Conservation (phyloP, 2,888 invertebrate species). For the Caenorhabditis sp. region DNA sequence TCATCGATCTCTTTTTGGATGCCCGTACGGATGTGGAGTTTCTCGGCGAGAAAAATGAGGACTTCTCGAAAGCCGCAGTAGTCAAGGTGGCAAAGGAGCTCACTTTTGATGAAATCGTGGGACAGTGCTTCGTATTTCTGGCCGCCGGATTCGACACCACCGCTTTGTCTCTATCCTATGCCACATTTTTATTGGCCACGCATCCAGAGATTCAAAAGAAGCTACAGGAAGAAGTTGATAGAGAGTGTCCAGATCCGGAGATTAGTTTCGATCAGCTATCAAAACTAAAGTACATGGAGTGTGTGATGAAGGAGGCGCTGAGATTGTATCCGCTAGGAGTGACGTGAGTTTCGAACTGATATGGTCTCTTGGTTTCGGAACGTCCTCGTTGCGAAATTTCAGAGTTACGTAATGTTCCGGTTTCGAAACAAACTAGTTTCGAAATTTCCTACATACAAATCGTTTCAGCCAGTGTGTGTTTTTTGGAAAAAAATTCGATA, state of each 20-base stretch:
- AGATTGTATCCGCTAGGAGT: conserved; percentile 69
- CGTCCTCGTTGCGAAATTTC: no score
- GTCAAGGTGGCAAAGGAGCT: conserved; percentile 21
- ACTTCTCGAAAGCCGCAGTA: conserved; percentile 16
- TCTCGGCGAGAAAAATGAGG: conserved; percentile 38
- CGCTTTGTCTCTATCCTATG: conserved; percentile 84
- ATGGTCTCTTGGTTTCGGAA: neutral
- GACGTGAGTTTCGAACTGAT: conserved; percentile 61
- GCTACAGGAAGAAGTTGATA: conserved; percentile 65
- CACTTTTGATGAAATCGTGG: conserved; percentile 82
- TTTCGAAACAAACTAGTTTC: no score
- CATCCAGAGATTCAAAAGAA: conserved; percentile 81
- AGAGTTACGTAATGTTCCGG: no score
- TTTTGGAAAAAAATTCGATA: no score
- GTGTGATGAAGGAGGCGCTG: conserved; percentile 70
- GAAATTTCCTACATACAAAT: no score
- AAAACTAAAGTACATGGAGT: conserved; percentile 70
- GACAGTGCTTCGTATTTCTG: conserved; percentile 84
- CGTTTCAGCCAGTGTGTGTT: no score
- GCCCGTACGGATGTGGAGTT: conserved; percentile 67
- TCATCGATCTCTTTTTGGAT: conserved; percentile 77
- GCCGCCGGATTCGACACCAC: conserved; percentile 86
- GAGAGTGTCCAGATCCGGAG: conserved; percentile 55
- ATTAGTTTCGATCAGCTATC: conserved; percentile 62
- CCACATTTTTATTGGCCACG: conserved; percentile 84